These are phyloP conservation scores for Formicarius rufipectus DNA, from an alignment of 2,113 vertebrate species.

Conservation along the genomic window DNA sequence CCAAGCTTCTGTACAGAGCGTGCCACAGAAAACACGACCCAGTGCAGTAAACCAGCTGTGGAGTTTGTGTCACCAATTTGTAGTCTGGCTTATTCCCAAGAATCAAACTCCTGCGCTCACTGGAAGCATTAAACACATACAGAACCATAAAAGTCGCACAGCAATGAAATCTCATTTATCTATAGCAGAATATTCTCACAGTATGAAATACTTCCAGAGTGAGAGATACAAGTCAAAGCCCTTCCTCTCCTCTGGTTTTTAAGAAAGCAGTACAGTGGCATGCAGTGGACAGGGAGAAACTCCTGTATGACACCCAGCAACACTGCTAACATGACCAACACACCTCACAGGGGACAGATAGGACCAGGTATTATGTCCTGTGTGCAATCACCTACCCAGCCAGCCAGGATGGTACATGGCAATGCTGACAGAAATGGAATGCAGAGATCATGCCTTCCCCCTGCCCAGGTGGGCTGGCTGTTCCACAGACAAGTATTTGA, in stretches of 20 bases:
- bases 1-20: background rate
- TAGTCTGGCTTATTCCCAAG: slow-evolving; percentile 11
- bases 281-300: fast-evolving
- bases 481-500: background rate
- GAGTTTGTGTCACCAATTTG: slow-evolving; percentile 15
- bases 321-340: background rate
- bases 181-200: background rate
- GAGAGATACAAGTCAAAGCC: background rate
- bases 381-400: background rate
- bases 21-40: background rate
- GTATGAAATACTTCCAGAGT: background rate
- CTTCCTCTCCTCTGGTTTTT: background rate
- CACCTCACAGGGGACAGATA: background rate
- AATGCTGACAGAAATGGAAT: background rate
- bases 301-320: background rate
- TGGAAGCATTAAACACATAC: background rate
- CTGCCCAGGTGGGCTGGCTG: background rate
- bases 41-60: background rate
- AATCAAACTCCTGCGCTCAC: background rate
- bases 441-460: background rate
- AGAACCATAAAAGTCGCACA: background rate
- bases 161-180: background rate
- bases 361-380: background rate
- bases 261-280: background rate
- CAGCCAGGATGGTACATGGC: background rate